Percentiles rank a stretch among this genome's conserved stretches.
Evolutionary conservation across 2,797 vertebrate genomes (phyloP).

Genomic region (Garrulus glandarius): DNA sequence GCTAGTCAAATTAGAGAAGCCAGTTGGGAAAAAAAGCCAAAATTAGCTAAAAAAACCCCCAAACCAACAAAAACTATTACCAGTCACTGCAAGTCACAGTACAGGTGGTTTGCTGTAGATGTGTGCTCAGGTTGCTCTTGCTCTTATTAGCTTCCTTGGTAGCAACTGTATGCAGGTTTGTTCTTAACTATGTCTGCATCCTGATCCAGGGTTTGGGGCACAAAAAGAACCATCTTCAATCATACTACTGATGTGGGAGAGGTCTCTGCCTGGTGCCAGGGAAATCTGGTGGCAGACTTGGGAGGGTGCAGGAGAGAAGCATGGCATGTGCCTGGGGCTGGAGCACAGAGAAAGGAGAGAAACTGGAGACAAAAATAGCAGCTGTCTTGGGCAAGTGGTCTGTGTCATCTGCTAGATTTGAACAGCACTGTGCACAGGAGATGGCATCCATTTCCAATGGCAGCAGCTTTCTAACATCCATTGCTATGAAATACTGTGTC

Average conservation of each 20-base stretch:
- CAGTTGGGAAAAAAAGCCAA: neutral
- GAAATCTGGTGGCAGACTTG: neutral
- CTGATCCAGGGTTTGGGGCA: neutral
- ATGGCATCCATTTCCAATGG: neutral
- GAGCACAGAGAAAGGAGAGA: neutral
- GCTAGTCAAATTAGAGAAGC: neutral
- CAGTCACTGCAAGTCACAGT: neutral
- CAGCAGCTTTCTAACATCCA: neutral
- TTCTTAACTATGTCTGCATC: neutral
- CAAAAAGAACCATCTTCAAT: fast-evolving
- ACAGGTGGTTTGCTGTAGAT: neutral
- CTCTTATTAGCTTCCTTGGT: neutral
- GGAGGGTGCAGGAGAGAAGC: neutral
- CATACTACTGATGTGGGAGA: neutral
- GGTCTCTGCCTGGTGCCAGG: neutral
- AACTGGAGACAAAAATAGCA: neutral
- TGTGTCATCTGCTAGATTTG: neutral
- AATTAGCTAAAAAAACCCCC: neutral
- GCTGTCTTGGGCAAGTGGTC: neutral
- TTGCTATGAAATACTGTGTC: neutral
- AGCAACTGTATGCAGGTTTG: neutral
- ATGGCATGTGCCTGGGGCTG: neutral
- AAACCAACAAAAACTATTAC: neutral
- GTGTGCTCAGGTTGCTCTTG: neutral
- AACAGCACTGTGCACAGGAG: neutral